Percentiles rank a stretch among this genome's conserved stretches.
phyloP scores from a whole-genome alignment of 35 echinoderm and acorn worm genomes.

The Patiria miniata region DNA sequence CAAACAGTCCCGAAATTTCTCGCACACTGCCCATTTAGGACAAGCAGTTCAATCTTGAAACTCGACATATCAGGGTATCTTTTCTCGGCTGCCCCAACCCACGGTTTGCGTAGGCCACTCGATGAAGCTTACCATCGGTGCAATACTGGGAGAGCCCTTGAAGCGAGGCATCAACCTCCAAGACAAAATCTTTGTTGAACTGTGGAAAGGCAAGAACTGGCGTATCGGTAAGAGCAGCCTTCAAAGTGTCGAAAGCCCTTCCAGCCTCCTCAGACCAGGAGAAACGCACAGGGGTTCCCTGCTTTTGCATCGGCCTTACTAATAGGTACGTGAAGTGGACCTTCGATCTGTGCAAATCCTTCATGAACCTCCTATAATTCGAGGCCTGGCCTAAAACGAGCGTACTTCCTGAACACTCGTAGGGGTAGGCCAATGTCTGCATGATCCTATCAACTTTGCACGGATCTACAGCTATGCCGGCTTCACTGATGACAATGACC shows the following conservation, averaged over 20 bases:
- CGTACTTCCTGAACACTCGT: conserved; percentile 21
- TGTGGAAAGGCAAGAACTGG: conserved; percentile 59
- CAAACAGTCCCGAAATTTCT: conserved; percentile 60
- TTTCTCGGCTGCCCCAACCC: conserved; percentile 44
- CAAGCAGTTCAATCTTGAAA: conserved; percentile 56
- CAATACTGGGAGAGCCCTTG: conserved; percentile 42
- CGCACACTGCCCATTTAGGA: conserved; percentile 58
- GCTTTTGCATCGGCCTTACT: neutral
- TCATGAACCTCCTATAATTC: conserved; percentile 57
- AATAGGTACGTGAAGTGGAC: conserved; percentile 44
- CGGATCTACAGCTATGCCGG: conserved; percentile 37
- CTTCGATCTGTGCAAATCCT: conserved; percentile 37
- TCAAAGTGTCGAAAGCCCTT: conserved; percentile 33
- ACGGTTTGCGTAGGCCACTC: conserved; percentile 47
- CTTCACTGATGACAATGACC: conserved; percentile 53
- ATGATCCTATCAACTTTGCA: conserved; percentile 40
- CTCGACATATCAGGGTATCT: too few relatives aligned
- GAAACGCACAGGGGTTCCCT: neutral
- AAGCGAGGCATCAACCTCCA: conserved; percentile 51
- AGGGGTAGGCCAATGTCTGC: conserved; percentile 47
- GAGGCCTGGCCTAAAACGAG: conserved; percentile 60
- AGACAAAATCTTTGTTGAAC: conserved; percentile 43
- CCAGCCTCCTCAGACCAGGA: conserved; percentile 36
- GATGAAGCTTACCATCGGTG: conserved; percentile 44
- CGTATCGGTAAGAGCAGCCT: conserved; percentile 1